Evolutionary conservation across 2,888 invertebrate species (phyloP).

Genomic region (Drosophila cyrtoloma): DNA sequence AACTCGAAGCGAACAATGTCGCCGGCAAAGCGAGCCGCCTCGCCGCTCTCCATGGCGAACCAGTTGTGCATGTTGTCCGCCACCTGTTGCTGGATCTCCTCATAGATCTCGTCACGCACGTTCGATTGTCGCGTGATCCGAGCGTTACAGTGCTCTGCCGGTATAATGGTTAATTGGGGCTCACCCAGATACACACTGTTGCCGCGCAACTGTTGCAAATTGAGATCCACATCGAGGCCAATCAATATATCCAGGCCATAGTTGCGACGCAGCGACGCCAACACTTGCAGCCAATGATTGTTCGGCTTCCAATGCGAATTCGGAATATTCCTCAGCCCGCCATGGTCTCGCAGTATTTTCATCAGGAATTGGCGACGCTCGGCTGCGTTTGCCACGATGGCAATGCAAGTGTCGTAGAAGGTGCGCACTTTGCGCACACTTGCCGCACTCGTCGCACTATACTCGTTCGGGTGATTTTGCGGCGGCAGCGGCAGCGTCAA

Average conservation of each 20-base stretch:
- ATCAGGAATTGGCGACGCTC: constrained; percentile 65
- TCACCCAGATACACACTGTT: constrained; percentile 79
- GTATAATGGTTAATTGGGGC: constrained; percentile 74
- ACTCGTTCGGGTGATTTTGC: constrained; percentile 45
- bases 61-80: constrained; percentile 76
- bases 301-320: constrained; percentile 74
- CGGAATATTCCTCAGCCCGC: constrained; percentile 73
- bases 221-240: constrained; percentile 77
- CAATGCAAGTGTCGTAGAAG: constrained; percentile 78
- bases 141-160: constrained; percentile 71
- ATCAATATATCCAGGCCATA: constrained; percentile 82
- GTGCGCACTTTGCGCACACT: constrained; percentile 72
- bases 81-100: constrained; percentile 69
- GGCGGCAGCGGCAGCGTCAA: constrained; percentile 51
- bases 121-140: constrained; percentile 49
- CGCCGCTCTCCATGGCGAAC: constrained; percentile 68
- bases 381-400: constrained; percentile 49
- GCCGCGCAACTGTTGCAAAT: constrained; percentile 66
- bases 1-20: constrained; percentile 81
- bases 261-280: constrained; percentile 69
- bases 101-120: constrained; percentile 56
- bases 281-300: constrained; percentile 76
- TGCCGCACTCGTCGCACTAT: constrained; percentile 21
- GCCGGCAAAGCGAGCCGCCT: constrained; percentile 71
- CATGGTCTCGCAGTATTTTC: constrained; percentile 67